phyloP scores from a whole-genome alignment of 2,888 invertebrate species.

The Drosophila colorata region DNA sequence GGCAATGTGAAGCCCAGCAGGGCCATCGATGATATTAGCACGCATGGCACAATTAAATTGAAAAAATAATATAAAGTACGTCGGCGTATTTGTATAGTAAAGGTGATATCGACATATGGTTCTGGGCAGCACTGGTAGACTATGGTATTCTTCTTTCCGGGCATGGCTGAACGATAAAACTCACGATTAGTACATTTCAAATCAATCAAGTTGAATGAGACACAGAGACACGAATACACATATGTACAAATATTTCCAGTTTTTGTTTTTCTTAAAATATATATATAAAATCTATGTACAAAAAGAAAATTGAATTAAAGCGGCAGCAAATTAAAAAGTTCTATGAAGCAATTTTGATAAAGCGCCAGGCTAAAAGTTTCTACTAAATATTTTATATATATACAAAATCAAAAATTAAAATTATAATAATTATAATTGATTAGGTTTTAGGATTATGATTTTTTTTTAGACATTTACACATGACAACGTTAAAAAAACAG shows the following conservation, averaged over 20 bases:
- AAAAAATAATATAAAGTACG: conserved; percentile 99
- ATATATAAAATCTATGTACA: conserved; percentile 32
- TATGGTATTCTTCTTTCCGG: conserved; percentile 95
- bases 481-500: conserved; percentile 66
- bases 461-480: conserved; percentile 62
- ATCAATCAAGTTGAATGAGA: conserved; percentile 29
- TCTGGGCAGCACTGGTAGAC: conserved; percentile 97
- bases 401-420: conserved; percentile 25
- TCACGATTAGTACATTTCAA: conserved; percentile 55
- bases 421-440: conserved; percentile 13
- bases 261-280: conserved; percentile 1
- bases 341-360: conserved; percentile 57
- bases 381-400: conserved; percentile 23
- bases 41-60: conserved; percentile 99
- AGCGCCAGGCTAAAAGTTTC: conserved; percentile 27
- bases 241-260: conserved; percentile 49
- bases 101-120: conserved; percentile 96
- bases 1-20: conserved; percentile 99
- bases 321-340: conserved; percentile 52
- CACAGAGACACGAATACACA: conserved; percentile 61
- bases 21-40: conserved; percentile 99
- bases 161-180: conserved; percentile 90
- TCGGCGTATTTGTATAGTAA: conserved; percentile 97
- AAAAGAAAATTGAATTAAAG: conserved; percentile 15
- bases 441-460: conserved; percentile 31